A percentile compares a stretch with the other conserved stretches of the same genome.
Evolutionary conservation across 2,888 invertebrate species (phyloP).

Genomic region (Apotomis capreana): DNA sequence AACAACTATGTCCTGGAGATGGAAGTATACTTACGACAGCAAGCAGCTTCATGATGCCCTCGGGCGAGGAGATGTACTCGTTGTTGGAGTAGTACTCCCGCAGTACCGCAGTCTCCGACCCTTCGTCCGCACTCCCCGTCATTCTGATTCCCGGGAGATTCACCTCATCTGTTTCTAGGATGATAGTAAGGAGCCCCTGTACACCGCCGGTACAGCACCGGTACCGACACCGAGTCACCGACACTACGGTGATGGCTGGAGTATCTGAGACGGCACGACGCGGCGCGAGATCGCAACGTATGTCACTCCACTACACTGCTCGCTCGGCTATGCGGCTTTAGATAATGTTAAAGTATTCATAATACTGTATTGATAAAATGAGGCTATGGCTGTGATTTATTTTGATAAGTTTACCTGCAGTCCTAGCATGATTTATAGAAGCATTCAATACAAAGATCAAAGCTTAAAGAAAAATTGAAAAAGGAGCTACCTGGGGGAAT

Average conservation of each 20-base stretch:
- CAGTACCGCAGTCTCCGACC: constrained; percentile 45
- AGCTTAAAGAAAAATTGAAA: too few species aligned
- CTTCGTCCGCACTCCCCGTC: neutral
- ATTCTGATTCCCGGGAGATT: neutral
- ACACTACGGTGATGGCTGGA: too few species aligned
- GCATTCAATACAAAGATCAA: too few species aligned
- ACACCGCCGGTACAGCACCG: too few species aligned
- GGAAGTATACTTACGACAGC: constrained; percentile 52
- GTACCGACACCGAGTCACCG: too few species aligned
- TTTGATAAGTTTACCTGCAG: neutral
- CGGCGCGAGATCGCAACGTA: neutral
- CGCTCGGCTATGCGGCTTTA: neutral
- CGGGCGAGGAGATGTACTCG: constrained; percentile 57
- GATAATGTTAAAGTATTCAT: constrained; percentile 28
- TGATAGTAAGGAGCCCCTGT: too few species aligned
- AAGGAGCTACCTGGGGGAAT: too few species aligned
- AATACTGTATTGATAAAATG: constrained; percentile 16
- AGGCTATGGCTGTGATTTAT: neutral
- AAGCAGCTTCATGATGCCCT: constrained; percentile 61
- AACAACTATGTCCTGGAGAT: too few species aligned
- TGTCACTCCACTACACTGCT: neutral
- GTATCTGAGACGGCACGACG: too few species aligned
- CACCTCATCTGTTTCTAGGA: too few species aligned
- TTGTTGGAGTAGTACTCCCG: constrained; percentile 59
- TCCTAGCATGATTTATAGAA: neutral